Conservation (phyloP, 2,888 invertebrate species). For the Amphipoea oculea region DNA sequence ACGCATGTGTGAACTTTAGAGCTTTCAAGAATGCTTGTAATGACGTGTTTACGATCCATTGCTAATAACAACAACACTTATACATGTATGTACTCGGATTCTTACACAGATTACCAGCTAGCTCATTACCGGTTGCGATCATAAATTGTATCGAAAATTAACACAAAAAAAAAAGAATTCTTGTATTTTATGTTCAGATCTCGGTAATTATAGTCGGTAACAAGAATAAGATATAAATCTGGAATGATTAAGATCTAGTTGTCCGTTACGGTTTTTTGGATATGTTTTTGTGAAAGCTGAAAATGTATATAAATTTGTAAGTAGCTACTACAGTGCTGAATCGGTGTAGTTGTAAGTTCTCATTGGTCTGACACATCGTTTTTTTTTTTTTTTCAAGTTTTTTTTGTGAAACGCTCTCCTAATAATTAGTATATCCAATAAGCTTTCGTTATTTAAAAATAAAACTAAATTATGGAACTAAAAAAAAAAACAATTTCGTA, state of each 20-base stretch:
- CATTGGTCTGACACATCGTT: not conserved
- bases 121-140: constrained; percentile 32
- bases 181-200: constrained; percentile 26
- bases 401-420: not conserved
- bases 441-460: not conserved
- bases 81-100: constrained; percentile 16
- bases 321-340: not conserved
- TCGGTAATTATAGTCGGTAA: constrained; percentile 34
- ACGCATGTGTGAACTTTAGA: constrained; percentile 50
- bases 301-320: constrained; percentile 12
- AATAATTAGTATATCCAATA: too few relatives aligned
- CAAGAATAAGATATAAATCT: constrained; percentile 31
- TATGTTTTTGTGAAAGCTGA: constrained; percentile 21
- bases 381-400: not conserved
- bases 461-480: not conserved
- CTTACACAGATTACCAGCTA: constrained; percentile 36
- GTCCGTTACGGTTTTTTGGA: constrained; percentile 33
- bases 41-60: constrained; percentile 53
- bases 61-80: constrained; percentile 49
- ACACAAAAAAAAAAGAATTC: constrained; percentile 10
- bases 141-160: constrained; percentile 44
- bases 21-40: constrained; percentile 53
- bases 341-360: not conserved
- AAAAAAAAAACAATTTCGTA: not conserved
- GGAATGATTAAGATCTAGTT: constrained; percentile 39